Conservation (phyloP, 2,888 invertebrate genomes). For the Hermodice carunculata region DNA sequence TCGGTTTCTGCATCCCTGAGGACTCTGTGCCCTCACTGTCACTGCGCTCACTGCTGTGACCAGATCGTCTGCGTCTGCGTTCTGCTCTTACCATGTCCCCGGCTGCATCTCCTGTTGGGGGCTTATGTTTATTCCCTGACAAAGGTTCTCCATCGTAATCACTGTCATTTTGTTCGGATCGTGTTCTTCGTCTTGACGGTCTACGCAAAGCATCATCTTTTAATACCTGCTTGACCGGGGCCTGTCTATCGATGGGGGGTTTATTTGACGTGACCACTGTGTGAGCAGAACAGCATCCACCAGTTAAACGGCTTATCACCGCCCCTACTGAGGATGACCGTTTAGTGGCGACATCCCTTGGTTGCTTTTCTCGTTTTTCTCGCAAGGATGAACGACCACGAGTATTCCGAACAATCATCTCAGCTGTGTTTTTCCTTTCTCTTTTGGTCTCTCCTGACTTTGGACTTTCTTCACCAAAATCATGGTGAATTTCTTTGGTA, state of each 20-base stretch:
- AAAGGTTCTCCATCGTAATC: background rate
- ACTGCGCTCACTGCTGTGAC: constrained; percentile 25
- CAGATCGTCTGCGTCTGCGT: too few species aligned
- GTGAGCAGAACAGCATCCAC: constrained; percentile 9
- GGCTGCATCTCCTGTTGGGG: too few species aligned
- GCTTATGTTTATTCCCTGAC: too few species aligned
- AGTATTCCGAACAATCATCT: constrained; percentile 3
- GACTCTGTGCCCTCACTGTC: constrained; percentile 19
- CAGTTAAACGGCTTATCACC: background rate
- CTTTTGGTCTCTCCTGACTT: too few species aligned
- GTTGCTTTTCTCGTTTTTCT: constrained; percentile 10
- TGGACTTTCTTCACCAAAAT: too few species aligned
- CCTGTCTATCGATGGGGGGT: constrained; percentile 18
- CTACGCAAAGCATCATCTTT: background rate
- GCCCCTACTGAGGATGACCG: constrained; percentile 29
- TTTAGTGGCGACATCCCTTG: background rate
- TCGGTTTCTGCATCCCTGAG: too few species aligned
- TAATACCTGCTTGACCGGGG: too few species aligned
- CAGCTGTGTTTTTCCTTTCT: too few species aligned
- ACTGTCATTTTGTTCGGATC: background rate
- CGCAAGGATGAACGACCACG: constrained; percentile 20
- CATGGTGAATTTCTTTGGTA: too few species aligned
- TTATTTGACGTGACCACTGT: constrained; percentile 14
- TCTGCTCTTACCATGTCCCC: too few species aligned
- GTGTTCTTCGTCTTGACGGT: background rate